Base-by-base conservation (phyloP, 2,797 vertebrate species). In the Mus spretus region DNA sequence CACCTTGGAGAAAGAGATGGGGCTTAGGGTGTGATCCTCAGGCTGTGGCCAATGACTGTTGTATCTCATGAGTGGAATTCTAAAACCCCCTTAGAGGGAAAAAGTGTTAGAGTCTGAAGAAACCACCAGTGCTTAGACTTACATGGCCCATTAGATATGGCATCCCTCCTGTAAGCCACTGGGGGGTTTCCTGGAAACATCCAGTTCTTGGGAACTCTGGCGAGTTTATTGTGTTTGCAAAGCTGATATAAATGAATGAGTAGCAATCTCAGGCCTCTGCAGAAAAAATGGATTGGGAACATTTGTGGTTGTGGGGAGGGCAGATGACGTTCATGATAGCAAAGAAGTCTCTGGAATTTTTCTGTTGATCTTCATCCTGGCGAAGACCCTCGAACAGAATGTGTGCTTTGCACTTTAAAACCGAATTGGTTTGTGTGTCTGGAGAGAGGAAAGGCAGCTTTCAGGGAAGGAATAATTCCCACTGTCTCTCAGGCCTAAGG, bases 381-480 rank as follows among this genome's bases (percentile, higher is more conserved):
- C 2, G 11, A 77, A 59, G 57, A 24, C 11, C 65, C 26, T 19
- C 3, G 70, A n/a, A 84, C 53, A 90, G 34, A 90, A 67, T 63
- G 4, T 24, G 95, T 34, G 28, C 95, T 91, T 67, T 93, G 75
- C 77, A 26, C 77, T 67, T 84, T 94, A 61, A 81, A 93, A n/a
- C 50, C 0, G 0, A 3, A 0, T 6, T 15, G 85, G 79, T 55
- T 83, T 96, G 47, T 61, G 75, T 17, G 75, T 8, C 90, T 55
- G 37, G 65, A 55, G 70, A 67, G 67, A 77, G 70, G 57, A 89
- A 53, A 91, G 90, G 59, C 83, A 34, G 20, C 28, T 79, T 79
- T 63, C 40, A 12, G 47, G 55, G 59, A 74, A 72, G 91, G 83
- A 50, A 88, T 91, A 14, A 31, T 88, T 87, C 94, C 61, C 77